Evolutionary conservation across 2,113 vertebrate species (phyloP).

Genomic region (Rhineura floridana): DNA sequence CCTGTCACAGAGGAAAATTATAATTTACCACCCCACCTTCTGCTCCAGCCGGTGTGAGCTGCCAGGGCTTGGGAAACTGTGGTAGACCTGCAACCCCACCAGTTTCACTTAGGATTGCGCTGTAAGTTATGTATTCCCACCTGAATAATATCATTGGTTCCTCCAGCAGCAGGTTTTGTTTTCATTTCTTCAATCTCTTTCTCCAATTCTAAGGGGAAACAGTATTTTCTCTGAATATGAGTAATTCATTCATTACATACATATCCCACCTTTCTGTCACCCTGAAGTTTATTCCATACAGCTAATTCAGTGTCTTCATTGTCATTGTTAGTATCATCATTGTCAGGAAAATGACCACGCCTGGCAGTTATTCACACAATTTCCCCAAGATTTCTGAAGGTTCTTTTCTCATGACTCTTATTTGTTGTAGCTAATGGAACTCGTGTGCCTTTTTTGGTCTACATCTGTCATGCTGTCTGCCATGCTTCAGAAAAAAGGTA

Average conservation of each 20-base stretch:
- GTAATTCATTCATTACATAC: neutral
- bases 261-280: neutral
- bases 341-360: neutral
- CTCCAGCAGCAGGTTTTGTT: constrained; percentile 72
- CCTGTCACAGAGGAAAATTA: no score
- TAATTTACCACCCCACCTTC: no score
- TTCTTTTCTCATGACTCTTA: neutral
- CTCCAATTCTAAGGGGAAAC: constrained; percentile 84
- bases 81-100: no score
- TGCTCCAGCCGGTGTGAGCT: no score
- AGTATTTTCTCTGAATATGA: neutral
- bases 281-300: neutral
- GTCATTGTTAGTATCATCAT: neutral
- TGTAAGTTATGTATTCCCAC: constrained; percentile 66
- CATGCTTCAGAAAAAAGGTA: constrained; percentile 54
- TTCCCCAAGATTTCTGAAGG: neutral
- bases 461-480: neutral
- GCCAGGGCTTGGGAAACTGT: no score
- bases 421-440: neutral
- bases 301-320: neutral
- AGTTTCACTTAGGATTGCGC: no score
- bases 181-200: constrained; percentile 86
- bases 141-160: constrained; percentile 86
- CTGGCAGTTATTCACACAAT: neutral
- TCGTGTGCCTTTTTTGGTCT: neutral